Evolutionary conservation across 2,797 vertebrate species (phyloP).

Genomic region (Scleropages formosus): DNA sequence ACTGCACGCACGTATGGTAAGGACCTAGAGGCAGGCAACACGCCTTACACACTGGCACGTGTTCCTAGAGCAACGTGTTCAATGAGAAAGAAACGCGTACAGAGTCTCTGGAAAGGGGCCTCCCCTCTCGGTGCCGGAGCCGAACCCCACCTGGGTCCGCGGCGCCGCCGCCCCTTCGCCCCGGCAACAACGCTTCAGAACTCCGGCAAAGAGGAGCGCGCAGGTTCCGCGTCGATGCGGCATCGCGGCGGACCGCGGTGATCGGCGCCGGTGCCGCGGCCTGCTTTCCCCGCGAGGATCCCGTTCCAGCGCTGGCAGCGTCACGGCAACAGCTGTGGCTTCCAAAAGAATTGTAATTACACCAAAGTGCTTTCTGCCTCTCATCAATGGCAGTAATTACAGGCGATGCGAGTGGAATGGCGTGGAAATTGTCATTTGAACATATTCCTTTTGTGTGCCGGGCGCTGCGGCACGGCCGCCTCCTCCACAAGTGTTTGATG

Average conservation of each 20-base stretch:
- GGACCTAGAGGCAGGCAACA: too few species aligned
- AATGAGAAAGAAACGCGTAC: too few species aligned
- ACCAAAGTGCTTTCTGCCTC: slow-evolving; percentile 58
- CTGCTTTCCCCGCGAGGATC: slow-evolving; percentile 27
- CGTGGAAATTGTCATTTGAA: slow-evolving; percentile 50
- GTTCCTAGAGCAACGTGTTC: too few species aligned
- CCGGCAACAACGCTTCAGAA: too few species aligned
- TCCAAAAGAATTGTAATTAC: slow-evolving; percentile 61
- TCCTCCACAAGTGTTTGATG: slow-evolving; percentile 23
- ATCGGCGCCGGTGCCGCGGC: background rate
- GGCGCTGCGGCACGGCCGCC: background rate
- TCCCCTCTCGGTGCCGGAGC: too few species aligned
- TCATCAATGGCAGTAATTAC: slow-evolving; percentile 67
- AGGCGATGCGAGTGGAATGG: slow-evolving; percentile 36
- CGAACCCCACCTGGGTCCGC: too few species aligned
- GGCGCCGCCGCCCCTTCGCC: too few species aligned
- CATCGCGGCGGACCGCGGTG: slow-evolving; percentile 23
- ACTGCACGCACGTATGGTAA: too few species aligned
- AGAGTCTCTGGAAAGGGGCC: too few species aligned
- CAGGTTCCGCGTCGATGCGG: slow-evolving; percentile 25
- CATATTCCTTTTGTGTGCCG: slow-evolving; percentile 36
- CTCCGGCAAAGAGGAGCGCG: background rate
- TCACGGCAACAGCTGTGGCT: slow-evolving; percentile 59
- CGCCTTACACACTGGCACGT: too few species aligned
- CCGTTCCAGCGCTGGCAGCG: slow-evolving; percentile 41